phyloP scores from a whole-genome alignment of 1,140 invertebrate genomes.

The Spodoptera frugiperda region DNA sequence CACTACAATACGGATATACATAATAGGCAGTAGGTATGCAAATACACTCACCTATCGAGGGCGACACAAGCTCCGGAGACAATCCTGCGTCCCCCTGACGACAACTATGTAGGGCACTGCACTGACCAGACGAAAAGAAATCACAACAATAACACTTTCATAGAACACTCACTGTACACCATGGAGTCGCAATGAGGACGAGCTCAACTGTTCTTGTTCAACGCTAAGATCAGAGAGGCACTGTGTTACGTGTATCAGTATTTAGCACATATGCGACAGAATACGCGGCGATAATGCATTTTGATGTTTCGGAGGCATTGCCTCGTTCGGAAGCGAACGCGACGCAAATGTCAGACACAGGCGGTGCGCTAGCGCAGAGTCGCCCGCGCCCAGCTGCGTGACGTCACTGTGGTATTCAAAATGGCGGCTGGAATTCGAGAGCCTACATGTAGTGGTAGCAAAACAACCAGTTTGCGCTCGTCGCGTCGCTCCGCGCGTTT shows the following conservation, averaged over 20 bases:
- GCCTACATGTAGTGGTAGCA: slow-evolving; percentile 75
- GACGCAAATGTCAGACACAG: slow-evolving; percentile 72
- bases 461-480: slow-evolving; percentile 47
- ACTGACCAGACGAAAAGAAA: slow-evolving; percentile 74
- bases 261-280: slow-evolving; percentile 71
- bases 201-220: slow-evolving; percentile 79
- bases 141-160: slow-evolving; percentile 81
- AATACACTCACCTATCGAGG: slow-evolving; percentile 79
- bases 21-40: slow-evolving; percentile 67
- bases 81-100: slow-evolving; percentile 68
- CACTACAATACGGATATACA: slow-evolving; percentile 68
- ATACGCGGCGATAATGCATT: slow-evolving; percentile 77
- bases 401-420: slow-evolving; percentile 84
- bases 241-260: slow-evolving; percentile 64
- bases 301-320: slow-evolving; percentile 73
- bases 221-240: slow-evolving; percentile 79
- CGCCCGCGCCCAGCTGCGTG: slow-evolving; percentile 79
- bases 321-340: slow-evolving; percentile 76
- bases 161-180: slow-evolving; percentile 71
- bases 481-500: slow-evolving; percentile 10
- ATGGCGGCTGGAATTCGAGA: slow-evolving; percentile 84
- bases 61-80: slow-evolving; percentile 70
- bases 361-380: slow-evolving; percentile 74
- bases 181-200: slow-evolving; percentile 52
- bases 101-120: slow-evolving; percentile 75